A percentile compares a stretch with the other conserved stretches of the same genome.
Conservation (phyloP, 2,888 invertebrate species). For the Antheraea assamensis region DNA sequence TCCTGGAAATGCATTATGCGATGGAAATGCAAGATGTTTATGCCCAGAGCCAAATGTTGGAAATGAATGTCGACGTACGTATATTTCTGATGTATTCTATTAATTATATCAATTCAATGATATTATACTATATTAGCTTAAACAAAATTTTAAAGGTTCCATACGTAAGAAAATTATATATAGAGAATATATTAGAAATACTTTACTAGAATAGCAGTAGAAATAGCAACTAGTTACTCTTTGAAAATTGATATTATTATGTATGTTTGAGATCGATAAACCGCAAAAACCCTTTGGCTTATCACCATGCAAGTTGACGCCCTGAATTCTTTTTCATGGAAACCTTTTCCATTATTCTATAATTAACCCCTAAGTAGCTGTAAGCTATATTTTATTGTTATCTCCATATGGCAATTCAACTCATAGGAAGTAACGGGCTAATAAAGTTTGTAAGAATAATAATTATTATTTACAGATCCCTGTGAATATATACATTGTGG, state of each 20-base stretch:
- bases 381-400: too few species aligned
- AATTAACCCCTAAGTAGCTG: too few species aligned
- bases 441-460: neutral
- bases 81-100: conserved; percentile 17
- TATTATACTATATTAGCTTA: neutral
- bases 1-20: conserved; percentile 94
- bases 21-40: conserved; percentile 88
- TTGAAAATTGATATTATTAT: neutral
- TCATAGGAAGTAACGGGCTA: too few species aligned
- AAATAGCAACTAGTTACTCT: neutral
- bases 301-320: too few species aligned
- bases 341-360: neutral
- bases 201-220: neutral
- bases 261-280: too few species aligned
- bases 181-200: too few species aligned
- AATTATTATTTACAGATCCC: conserved; percentile 85
- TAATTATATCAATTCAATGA: conserved; percentile 9
- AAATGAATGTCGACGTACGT: conserved; percentile 95
- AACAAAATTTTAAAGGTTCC: conserved; percentile 16
- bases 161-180: neutral
- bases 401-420: too few species aligned
- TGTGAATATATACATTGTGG: conserved; percentile 93
- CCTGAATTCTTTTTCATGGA: too few species aligned
- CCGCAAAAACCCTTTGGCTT: too few species aligned
- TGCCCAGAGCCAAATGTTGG: conserved; percentile 96